phyloP scores from a whole-genome alignment of 2,113 vertebrate species.

The Chauna torquata region DNA sequence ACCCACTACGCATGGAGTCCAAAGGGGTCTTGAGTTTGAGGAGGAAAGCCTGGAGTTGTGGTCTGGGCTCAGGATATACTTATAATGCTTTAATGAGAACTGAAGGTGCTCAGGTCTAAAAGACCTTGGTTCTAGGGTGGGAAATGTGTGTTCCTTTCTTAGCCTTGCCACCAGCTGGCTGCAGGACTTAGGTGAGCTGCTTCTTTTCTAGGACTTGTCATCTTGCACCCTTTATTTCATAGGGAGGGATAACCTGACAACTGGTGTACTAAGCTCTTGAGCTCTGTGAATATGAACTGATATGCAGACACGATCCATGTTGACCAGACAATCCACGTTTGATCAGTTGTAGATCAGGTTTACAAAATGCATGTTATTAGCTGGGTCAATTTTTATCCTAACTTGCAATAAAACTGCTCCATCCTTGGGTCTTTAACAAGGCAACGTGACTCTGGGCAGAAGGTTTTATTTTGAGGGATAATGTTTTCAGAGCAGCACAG shows the following conservation, averaged over 20 bases:
- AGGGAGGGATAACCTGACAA: not conserved
- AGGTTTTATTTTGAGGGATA: not conserved
- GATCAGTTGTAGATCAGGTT: not conserved
- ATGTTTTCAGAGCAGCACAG: not conserved
- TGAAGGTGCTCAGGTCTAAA: not conserved
- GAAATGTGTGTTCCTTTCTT: not conserved
- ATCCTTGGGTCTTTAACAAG: not conserved
- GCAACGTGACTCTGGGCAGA: not conserved
- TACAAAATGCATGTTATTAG: not conserved
- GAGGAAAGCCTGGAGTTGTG: not conserved
- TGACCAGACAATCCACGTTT: rapidly evolving
- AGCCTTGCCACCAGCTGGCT: not conserved
- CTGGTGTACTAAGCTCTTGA: not conserved
- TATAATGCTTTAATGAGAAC: not conserved
- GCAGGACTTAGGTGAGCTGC: not conserved
- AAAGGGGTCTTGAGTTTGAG: not conserved
- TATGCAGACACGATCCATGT: not conserved
- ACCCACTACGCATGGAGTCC: not conserved
- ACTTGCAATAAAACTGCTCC: not conserved
- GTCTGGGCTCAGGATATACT: not conserved
- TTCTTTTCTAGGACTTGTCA: not conserved
- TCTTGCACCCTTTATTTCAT: not conserved
- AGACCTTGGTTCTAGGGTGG: not conserved
- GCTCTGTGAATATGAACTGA: not conserved
- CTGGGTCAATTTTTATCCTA: not conserved